Conservation (phyloP, 2,113 vertebrate species). For the Shinisaurus crocodilurus region DNA sequence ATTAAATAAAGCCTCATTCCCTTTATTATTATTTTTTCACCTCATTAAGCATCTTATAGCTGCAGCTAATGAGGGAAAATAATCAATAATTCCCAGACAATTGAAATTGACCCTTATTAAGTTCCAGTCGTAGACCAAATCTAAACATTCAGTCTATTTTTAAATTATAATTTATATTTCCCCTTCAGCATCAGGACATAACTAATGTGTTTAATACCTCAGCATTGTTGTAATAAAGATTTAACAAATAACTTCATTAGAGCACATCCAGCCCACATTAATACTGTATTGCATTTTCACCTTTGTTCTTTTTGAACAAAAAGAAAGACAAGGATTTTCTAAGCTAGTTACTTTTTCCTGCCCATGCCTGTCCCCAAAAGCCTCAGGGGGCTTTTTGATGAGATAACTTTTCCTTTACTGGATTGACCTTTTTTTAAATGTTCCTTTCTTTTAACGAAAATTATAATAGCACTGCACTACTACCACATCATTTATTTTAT, state of each 20-base stretch:
- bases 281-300: background rate
- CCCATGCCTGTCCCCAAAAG: background rate
- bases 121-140: background rate
- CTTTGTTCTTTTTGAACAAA: background rate
- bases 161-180: conserved; percentile 29
- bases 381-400: background rate
- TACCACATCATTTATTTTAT: too few relatives aligned
- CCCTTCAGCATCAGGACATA: background rate
- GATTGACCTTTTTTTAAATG: background rate
- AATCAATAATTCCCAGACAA: conserved; percentile 40
- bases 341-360: background rate
- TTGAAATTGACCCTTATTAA: conserved; percentile 27
- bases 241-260: conserved; percentile 12
- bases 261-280: background rate
- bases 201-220: background rate
- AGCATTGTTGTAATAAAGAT: conserved; percentile 3
- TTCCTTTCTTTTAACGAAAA: too few relatives aligned
- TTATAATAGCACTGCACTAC: too few relatives aligned
- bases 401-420: too few relatives aligned
- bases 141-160: conserved; percentile 7
- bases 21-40: conserved; percentile 27
- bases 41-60: conserved; percentile 35
- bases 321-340: background rate
- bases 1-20: conserved; percentile 13
- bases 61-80: conserved; percentile 20